These are phyloP conservation scores for Cairina moschata DNA, from an alignment of 2,113 vertebrate genomes.

Conservation along the genomic window DNA sequence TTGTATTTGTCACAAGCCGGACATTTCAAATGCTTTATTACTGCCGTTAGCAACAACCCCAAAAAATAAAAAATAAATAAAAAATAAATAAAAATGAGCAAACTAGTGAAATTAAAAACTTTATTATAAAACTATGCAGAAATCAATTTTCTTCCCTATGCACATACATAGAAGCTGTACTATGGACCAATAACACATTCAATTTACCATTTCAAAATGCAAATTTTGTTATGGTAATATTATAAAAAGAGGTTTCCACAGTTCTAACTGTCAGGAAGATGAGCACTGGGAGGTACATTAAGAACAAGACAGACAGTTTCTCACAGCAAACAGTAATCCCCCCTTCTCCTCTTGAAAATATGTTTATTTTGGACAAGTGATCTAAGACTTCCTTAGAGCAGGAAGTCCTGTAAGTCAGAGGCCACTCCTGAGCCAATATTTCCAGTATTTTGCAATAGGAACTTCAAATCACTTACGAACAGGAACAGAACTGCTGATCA, in stretches of 20 bases:
- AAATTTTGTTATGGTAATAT: background rate
- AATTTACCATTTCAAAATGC: background rate
- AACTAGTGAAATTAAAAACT: background rate
- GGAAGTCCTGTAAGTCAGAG: conserved; percentile 44
- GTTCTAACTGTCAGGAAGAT: background rate
- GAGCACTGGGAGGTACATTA: background rate
- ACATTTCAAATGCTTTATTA: background rate
- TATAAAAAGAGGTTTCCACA: background rate
- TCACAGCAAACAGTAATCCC: background rate
- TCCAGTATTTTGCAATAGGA: conserved; percentile 37
- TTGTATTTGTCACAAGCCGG: background rate
- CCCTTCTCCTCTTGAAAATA: background rate
- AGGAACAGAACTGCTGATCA: background rate
- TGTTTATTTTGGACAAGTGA: conserved; percentile 42
- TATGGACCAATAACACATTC: background rate
- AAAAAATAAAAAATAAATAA: background rate
- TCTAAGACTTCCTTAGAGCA: conserved; percentile 19
- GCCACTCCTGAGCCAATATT: conserved; percentile 47
- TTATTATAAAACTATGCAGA: background rate
- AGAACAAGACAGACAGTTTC: background rate
- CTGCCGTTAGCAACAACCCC: background rate
- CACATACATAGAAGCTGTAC: background rate
- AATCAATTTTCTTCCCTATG: background rate
- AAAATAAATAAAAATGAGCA: background rate
- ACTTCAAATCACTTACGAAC: conserved; percentile 23